Base-by-base conservation (phyloP, 2,113 vertebrate species). In the Callopanchax toddi region DNA sequence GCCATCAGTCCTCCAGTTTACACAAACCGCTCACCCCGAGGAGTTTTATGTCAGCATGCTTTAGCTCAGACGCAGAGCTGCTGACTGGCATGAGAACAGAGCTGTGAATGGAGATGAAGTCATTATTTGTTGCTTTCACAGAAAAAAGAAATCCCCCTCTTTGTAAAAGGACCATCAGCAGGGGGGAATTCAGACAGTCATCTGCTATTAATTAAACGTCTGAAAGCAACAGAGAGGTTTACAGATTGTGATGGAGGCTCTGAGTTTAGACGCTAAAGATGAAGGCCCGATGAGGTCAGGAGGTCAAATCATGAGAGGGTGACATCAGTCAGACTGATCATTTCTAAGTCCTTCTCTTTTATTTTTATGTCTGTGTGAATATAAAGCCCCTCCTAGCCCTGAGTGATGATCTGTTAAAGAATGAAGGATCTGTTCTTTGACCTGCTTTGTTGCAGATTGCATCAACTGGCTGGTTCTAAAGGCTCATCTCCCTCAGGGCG, bases 391-490 rank as follows among this genome's bases (percentile, higher is more conserved):
- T 15, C 34, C n/a, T 42, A 20, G 43, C 36, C 6, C 43, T 36
- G 17, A 59, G 45, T 78, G 60, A 21, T 79, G 26, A 56, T 76
- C 74, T 78, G 44, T 76, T 26, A 80, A 71, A 60, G 45, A 58
- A 77, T 61, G 57, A 71, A 67, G 46, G 23, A 36, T 54, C 48
- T 2, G 16, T 63, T 45, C 82, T 87, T 37, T 68, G 56, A 58
- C 62, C 67, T 42, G 53, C 67, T 76, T 67, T 45, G 75, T 73
- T 52, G 22, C 78, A 51, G 66, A 85, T 74, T 52, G 25, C 36
- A 69, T 86, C 75, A 88, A 86, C 67, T 86, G 75, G 42, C 70
- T 36, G 86, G 89, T 86, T 81, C 56, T 76, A 60, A 56, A 37
- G 36, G 50, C 64, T 46, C 16, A 60, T 72, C 60, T 60, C 60